A percentile compares a stretch with the other conserved stretches of the same genome.
phyloP scores from a whole-genome alignment of 1,140 invertebrate species.

The Sminthurides bifidus region DNA sequence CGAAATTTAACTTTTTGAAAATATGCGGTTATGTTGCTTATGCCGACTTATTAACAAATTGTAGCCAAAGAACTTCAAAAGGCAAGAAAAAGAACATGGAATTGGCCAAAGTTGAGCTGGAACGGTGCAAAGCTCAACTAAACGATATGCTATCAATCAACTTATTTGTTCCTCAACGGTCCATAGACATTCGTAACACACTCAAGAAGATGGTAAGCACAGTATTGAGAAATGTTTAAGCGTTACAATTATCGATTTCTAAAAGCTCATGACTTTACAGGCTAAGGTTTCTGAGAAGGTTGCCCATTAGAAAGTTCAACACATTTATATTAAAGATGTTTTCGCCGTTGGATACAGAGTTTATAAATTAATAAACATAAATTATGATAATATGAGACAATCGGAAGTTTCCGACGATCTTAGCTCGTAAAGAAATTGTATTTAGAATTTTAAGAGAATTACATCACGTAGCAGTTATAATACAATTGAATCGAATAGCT shows the following conservation, averaged over 20 bases:
- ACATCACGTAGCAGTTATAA: too few relatives aligned
- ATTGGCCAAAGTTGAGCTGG: constrained; percentile 21
- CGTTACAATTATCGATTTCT: not conserved
- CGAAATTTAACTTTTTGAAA: not conserved
- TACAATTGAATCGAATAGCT: too few relatives aligned
- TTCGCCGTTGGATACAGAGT: too few relatives aligned
- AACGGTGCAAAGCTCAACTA: constrained; percentile 15
- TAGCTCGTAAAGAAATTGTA: too few relatives aligned
- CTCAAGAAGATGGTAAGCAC: not conserved
- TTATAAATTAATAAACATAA: too few relatives aligned
- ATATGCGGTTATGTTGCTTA: not conserved
- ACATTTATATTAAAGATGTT: too few relatives aligned
- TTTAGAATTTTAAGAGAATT: too few relatives aligned
- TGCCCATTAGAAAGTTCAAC: too few relatives aligned
- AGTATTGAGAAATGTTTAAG: not conserved
- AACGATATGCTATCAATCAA: not conserved
- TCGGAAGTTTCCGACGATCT: too few relatives aligned
- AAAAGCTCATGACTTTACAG: not conserved
- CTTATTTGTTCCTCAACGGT: not conserved
- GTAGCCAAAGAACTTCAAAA: constrained; percentile 1
- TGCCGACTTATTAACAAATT: not conserved
- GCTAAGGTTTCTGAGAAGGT: not conserved
- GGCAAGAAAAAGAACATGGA: constrained; percentile 8
- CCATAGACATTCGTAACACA: not conserved
- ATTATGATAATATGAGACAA: too few relatives aligned